Percentiles rank a stretch among this genome's conserved stretches.
Conservation (phyloP, 2,113 vertebrate genomes). For the Epinephelus cyanopodus region DNA sequence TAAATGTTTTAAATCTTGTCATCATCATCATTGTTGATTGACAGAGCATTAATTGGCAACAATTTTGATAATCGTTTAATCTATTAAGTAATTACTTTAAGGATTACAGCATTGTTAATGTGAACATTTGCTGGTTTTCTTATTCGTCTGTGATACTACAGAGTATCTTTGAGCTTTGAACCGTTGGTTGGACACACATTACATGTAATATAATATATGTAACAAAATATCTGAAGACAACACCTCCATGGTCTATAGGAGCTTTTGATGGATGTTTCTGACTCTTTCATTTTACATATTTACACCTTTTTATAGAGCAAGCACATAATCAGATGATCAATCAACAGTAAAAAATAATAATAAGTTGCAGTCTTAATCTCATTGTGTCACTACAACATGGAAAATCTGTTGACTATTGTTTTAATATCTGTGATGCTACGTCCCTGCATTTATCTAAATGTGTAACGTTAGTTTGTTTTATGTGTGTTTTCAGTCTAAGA, state of each 20-base stretch:
- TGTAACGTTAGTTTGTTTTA: too few relatives aligned
- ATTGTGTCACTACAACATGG: background rate
- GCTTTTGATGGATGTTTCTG: background rate
- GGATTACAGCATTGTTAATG: background rate
- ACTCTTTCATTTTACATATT: background rate
- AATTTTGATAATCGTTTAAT: background rate
- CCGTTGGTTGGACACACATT: background rate
- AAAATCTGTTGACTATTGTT: background rate
- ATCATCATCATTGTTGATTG: too few relatives aligned
- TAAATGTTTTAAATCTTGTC: background rate
- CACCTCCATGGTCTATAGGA: background rate
- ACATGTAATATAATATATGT: background rate
- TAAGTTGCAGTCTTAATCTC: background rate
- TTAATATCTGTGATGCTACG: background rate
- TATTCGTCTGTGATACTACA: background rate
- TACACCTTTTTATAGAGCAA: background rate
- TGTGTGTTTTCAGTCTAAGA: background rate
- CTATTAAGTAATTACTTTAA: background rate
- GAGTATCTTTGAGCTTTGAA: background rate
- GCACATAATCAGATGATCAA: background rate
- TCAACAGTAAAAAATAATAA: slow-evolving; percentile 5
- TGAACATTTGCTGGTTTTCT: background rate
- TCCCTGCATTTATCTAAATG: background rate
- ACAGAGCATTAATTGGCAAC: background rate
- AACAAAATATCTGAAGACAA: background rate